Percentiles rank a stretch among this genome's conserved stretches.
Conservation (phyloP, 2,113 vertebrate genomes). For the Gasterosteus nipponicus region DNA sequence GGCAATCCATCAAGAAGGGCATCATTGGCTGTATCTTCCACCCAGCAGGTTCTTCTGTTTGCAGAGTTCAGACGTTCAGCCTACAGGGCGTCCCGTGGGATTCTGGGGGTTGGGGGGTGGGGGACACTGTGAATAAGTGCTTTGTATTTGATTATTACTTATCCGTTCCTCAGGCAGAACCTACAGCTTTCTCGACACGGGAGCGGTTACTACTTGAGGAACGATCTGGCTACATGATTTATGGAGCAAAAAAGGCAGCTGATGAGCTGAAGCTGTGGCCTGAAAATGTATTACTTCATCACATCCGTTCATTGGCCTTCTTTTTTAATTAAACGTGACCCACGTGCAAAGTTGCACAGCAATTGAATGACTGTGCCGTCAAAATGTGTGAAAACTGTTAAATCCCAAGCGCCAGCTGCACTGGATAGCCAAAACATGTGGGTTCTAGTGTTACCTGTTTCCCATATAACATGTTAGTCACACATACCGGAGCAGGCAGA, state of each 20-base stretch:
- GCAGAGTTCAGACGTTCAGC: slow-evolving; percentile 42
- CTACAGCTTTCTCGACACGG: slow-evolving; percentile 34
- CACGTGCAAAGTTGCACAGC: slow-evolving; percentile 31
- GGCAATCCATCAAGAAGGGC: slow-evolving; percentile 50
- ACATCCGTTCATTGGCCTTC: slow-evolving; percentile 31
- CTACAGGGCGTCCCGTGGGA: slow-evolving; percentile 29
- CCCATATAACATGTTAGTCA: slow-evolving; percentile 72
- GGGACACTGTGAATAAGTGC: slow-evolving; percentile 31
- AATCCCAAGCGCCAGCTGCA: slow-evolving; percentile 57
- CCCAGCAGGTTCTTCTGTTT: slow-evolving; percentile 54
- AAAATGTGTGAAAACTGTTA: slow-evolving; percentile 38
- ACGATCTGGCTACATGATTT: slow-evolving; percentile 46
- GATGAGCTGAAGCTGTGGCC: slow-evolving; percentile 36
- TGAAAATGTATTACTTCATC: slow-evolving; percentile 49
- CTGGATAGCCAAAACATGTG: slow-evolving; percentile 62
- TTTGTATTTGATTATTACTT: slow-evolving; percentile 56
- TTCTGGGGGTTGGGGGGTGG: neutral
- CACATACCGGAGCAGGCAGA: slow-evolving; percentile 69
- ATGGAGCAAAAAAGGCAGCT: slow-evolving; percentile 37
- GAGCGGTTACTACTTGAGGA: slow-evolving; percentile 17
- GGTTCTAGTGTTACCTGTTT: slow-evolving; percentile 64
- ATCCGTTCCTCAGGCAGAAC: slow-evolving; percentile 49
- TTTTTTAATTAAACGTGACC: slow-evolving; percentile 43
- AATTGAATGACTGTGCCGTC: slow-evolving; percentile 13
- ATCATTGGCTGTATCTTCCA: slow-evolving; percentile 32